phyloP scores from a whole-genome alignment of 2,888 invertebrate species.

The Pyrrhia umbra region DNA sequence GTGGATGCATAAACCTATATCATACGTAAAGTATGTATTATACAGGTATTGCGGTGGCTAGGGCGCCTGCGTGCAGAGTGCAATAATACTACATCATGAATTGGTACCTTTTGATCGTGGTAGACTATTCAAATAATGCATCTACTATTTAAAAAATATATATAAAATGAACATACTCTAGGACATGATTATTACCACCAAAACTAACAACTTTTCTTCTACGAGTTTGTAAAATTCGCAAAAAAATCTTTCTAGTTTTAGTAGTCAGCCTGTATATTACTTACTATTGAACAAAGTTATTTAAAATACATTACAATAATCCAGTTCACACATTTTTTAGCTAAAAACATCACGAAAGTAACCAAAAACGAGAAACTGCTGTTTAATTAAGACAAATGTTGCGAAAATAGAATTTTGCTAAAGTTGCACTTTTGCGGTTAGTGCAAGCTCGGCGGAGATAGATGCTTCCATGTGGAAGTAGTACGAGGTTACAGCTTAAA shows the following conservation, averaged over 20 bases:
- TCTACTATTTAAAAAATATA: too few species aligned
- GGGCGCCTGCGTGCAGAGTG: not conserved
- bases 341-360: not conserved
- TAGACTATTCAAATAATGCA: not conserved
- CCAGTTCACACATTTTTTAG: too few species aligned
- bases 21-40: not conserved
- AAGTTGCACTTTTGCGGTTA: slow-evolving; percentile 49
- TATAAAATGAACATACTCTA: too few species aligned
- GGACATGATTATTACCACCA: too few species aligned
- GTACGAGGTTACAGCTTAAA: not conserved
- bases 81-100: not conserved
- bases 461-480: slow-evolving; percentile 24
- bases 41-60: not conserved
- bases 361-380: slow-evolving; percentile 24
- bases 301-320: too few species aligned
- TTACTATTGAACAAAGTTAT: too few species aligned
- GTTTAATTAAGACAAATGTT: slow-evolving; percentile 63
- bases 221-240: too few species aligned
- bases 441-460: slow-evolving; percentile 22
- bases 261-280: too few species aligned
- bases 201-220: too few species aligned
- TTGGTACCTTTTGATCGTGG: not conserved
- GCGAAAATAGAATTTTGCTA: slow-evolving; percentile 53
- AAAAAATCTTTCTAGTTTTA: too few species aligned
- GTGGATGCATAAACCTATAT: not conserved